A percentile compares a stretch with the other conserved stretches of the same genome.
Evolutionary conservation across 2,888 invertebrate species (phyloP).

Genomic region (Torymus texanus): DNA sequence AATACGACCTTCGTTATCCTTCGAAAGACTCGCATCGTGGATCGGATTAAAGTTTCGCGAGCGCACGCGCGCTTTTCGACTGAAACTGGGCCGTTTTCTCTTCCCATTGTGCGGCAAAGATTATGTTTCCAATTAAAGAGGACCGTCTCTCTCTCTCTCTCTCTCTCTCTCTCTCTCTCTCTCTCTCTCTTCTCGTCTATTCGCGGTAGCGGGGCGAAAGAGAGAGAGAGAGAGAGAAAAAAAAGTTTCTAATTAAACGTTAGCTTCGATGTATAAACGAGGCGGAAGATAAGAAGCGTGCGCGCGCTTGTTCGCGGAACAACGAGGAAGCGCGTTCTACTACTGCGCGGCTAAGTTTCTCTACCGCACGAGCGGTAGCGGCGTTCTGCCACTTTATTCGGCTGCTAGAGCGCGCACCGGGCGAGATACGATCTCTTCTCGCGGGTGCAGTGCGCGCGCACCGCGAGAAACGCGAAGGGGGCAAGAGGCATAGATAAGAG

Average conservation of each 20-base stretch:
- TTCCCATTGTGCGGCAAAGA: constrained; percentile 50
- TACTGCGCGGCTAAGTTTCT: background rate
- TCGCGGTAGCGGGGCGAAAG: background rate
- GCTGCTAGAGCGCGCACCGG: background rate
- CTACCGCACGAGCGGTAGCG: constrained; percentile 11
- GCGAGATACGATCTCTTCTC: background rate
- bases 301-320: background rate
- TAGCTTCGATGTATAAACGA: constrained; percentile 53
- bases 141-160: background rate
- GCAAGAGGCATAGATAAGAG: no score
- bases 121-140: constrained; percentile 59
- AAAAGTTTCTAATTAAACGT: constrained; percentile 59
- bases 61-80: constrained; percentile 31
- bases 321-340: background rate
- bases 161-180: background rate
- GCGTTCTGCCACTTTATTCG: constrained; percentile 1
- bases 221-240: constrained; percentile 5
- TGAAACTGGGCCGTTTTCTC: constrained; percentile 48
- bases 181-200: background rate
- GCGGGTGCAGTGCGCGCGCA: no score
- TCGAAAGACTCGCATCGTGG: constrained; percentile 47
- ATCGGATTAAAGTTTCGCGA: constrained; percentile 50
- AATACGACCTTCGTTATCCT: constrained; percentile 50
- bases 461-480: no score
- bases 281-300: constrained; percentile 49